phyloP scores from a whole-genome alignment of 37 sponge, comb jelly and placozoan genomes.

The Oscarella lobularis region DNA sequence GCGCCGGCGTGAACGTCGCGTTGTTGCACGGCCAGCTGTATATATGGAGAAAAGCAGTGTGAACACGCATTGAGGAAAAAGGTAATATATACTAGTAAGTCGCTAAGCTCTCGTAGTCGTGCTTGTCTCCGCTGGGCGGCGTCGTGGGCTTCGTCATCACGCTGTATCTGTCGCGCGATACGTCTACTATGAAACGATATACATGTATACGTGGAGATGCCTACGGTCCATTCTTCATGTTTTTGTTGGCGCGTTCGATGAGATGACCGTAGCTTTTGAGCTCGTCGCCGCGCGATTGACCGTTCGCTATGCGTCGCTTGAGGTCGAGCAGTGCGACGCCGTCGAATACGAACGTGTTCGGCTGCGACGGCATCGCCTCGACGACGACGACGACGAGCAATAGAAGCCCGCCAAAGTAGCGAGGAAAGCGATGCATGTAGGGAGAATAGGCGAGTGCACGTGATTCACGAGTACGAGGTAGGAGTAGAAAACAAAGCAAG shows the following conservation, averaged over 20 bases:
- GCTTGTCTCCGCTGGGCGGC: slow-evolving; percentile 4
- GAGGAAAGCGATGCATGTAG: too few species aligned
- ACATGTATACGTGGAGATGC: not conserved
- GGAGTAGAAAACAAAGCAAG: too few species aligned
- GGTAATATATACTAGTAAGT: not conserved
- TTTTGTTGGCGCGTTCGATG: not conserved
- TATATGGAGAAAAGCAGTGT: too few species aligned
- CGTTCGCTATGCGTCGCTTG: not conserved
- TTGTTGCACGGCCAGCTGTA: not conserved
- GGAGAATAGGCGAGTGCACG: too few species aligned
- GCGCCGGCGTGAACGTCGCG: not conserved
- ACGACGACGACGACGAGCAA: too few species aligned
- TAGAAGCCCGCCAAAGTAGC: too few species aligned
- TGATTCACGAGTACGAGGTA: too few species aligned
- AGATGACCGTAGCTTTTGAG: not conserved
- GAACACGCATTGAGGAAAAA: not conserved
- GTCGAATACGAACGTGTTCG: not conserved
- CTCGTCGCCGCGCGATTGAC: not conserved
- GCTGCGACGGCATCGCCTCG: too few species aligned
- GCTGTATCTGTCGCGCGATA: not conserved
- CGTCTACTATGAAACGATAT: not conserved
- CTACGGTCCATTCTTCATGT: not conserved
- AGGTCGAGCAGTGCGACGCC: not conserved
- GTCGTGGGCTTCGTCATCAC: slow-evolving; percentile 8
- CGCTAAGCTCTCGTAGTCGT: slow-evolving; percentile 4